Base-by-base conservation (phyloP, 2,797 vertebrate genomes). In the Coregonus suidteri region DNA sequence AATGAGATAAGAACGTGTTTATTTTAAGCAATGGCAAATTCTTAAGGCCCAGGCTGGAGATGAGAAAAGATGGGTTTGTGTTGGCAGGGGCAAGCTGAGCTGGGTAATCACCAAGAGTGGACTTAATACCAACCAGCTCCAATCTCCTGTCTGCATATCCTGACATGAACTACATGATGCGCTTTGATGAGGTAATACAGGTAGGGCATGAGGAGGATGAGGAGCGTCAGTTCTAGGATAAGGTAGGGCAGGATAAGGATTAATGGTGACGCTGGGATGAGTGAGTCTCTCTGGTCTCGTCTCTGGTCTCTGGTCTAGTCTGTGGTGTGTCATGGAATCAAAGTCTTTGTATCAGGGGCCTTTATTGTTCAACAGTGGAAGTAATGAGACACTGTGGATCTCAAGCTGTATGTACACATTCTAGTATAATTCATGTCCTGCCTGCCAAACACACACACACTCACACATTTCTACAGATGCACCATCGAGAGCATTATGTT, bases 111-210 rank as follows among this genome's bases (percentile, higher is more conserved):
- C 41, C 73, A 62, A 56, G 7, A 25, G 13, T 6, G 15, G n/a
- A 0, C 3, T 47, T 9, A 47, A 47, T 47, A 20, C 59, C 59
- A 62, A 20, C 7, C 6, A 5, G n/a, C 6, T 35, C n/a, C 1
- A 41, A 77, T 78, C 72, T 83, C 83, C 80, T 30, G 74, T 82
- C 74, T 47, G 74, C 82, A 20, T 70, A 73, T 76, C 77, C 73
- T 74, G 81, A 88, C 79, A 83, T 65, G 79, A 71, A 31, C 2
- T 0, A 30, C 1, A 18, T 5, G 16, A 56, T 56, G 53, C 5
- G 1, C 3, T 13, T 3, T 51, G 6, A 51, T 56, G 15, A 18
- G 53, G 53, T 16, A 56, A 56, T 5, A 5, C 16, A 18, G 53
- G 53, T 15, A 4, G 15, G 15, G 15, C 15, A 18, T 4, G 53